Percentiles rank a stretch among this genome's conserved stretches.
Evolutionary conservation across 1,140 invertebrate species (phyloP).

Genomic region (Steinernema khuongi): DNA sequence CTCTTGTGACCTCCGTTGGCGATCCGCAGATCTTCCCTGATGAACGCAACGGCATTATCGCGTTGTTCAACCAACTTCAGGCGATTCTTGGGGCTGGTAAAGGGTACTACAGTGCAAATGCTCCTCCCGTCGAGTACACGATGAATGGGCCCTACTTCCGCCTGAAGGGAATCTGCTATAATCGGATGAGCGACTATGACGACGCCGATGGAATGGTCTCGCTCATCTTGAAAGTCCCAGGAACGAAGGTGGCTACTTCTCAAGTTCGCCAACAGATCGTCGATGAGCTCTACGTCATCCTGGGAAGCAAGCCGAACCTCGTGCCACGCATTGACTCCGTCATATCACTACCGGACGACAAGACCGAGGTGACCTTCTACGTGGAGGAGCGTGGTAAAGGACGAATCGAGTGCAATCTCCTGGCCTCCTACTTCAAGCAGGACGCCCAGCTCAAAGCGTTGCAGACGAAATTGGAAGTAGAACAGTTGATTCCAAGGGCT

Average conservation of each 20-base stretch:
- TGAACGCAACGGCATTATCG: constrained; percentile 26
- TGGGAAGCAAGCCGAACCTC: constrained; percentile 29
- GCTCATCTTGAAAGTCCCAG: constrained; percentile 19
- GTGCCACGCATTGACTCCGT: constrained; percentile 17
- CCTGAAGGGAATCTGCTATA: constrained; percentile 30
- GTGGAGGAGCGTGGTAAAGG: constrained; percentile 25
- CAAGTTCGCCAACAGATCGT: constrained; percentile 13
- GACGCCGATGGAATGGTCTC: constrained; percentile 32
- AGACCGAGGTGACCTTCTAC: constrained; percentile 23
- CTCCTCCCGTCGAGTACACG: constrained; percentile 21
- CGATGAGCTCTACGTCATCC: constrained; percentile 21
- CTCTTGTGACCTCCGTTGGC: constrained; percentile 24
- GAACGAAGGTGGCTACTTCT: constrained; percentile 1
- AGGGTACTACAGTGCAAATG: constrained; percentile 20
- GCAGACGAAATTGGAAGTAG: background rate
- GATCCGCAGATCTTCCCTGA: constrained; percentile 27
- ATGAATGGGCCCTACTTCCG: constrained; percentile 19
- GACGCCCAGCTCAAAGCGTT: background rate
- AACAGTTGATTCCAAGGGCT: constrained; percentile 21
- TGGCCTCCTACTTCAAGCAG: background rate
- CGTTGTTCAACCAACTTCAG: constrained; percentile 27
- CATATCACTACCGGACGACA: constrained; percentile 20
- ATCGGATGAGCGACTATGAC: constrained; percentile 24
- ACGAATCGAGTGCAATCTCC: constrained; percentile 11
- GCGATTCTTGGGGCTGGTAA: constrained; percentile 26